These are phyloP conservation scores for Chionis minor DNA, from an alignment of 2,113 vertebrate species.

Conservation along the genomic window DNA sequence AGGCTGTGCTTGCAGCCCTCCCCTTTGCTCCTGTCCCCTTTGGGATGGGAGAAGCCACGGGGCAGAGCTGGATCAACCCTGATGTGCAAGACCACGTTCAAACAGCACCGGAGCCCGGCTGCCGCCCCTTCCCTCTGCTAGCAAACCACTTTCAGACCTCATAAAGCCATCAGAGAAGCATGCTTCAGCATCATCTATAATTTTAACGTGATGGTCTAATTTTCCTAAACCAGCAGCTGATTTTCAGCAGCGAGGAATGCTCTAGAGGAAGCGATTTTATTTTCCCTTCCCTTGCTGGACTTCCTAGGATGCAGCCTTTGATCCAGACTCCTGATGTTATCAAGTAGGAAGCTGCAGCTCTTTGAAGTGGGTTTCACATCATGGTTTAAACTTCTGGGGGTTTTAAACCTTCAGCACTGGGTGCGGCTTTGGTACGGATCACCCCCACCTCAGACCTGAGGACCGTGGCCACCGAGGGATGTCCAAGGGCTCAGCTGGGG, in stretches of 20 bases:
- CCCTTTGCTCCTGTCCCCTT: not conserved
- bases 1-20: not conserved
- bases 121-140: not conserved
- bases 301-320: not conserved
- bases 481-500: not conserved
- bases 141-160: not conserved
- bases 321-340: conserved; percentile 12
- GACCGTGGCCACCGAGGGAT: not conserved
- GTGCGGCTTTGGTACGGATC: not conserved
- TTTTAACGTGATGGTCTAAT: rapidly evolving
- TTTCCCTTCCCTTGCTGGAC: not conserved
- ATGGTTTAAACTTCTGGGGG: not conserved
- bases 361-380: not conserved
- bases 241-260: not conserved
- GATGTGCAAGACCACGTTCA: not conserved
- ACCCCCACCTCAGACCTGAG: rapidly evolving
- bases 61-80: not conserved
- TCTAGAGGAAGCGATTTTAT: not conserved
- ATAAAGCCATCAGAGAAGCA: rapidly evolving
- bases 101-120: not conserved
- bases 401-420: not conserved
- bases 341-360: not conserved
- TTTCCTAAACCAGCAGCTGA: not conserved
- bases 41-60: rapidly evolving
- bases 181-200: not conserved